Evolutionary conservation across 2,888 invertebrate species (phyloP).

Genomic region (Agrilus biguttatus): DNA sequence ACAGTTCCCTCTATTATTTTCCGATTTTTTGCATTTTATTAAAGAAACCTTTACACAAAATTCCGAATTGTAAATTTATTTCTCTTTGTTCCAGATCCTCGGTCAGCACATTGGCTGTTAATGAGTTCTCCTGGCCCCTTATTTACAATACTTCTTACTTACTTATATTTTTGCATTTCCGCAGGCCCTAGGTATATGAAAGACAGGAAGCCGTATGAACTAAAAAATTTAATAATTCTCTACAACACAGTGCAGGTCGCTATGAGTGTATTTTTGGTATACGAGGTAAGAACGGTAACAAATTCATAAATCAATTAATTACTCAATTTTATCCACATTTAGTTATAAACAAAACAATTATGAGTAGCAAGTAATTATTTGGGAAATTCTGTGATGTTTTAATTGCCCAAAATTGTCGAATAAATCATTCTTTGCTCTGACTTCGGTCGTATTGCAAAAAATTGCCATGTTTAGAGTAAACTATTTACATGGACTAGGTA

Average conservation of each 20-base stretch:
- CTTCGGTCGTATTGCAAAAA: too few relatives aligned
- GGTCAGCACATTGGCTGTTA: constrained; percentile 59
- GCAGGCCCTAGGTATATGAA: constrained; percentile 80
- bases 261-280: constrained; percentile 66
- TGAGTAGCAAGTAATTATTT: too few relatives aligned
- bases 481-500: too few relatives aligned
- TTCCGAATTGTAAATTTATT: too few relatives aligned
- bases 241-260: constrained; percentile 80
- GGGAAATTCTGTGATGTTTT: neutral
- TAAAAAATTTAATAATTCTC: constrained; percentile 60
- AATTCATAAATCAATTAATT: neutral
- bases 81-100: constrained; percentile 37
- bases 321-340: neutral
- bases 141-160: constrained; percentile 46
- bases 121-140: constrained; percentile 57
- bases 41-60: too few relatives aligned
- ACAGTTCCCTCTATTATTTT: too few relatives aligned
- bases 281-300: constrained; percentile 41
- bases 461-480: too few relatives aligned
- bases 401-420: neutral
- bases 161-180: constrained; percentile 56
- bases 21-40: too few relatives aligned
- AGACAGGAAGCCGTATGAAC: constrained; percentile 66
- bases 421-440: neutral
- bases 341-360: neutral